Percentiles rank a stretch among this genome's conserved stretches.
phyloP scores from a whole-genome alignment of 1,140 invertebrate species.

The Tetramorium parvispinum region DNA sequence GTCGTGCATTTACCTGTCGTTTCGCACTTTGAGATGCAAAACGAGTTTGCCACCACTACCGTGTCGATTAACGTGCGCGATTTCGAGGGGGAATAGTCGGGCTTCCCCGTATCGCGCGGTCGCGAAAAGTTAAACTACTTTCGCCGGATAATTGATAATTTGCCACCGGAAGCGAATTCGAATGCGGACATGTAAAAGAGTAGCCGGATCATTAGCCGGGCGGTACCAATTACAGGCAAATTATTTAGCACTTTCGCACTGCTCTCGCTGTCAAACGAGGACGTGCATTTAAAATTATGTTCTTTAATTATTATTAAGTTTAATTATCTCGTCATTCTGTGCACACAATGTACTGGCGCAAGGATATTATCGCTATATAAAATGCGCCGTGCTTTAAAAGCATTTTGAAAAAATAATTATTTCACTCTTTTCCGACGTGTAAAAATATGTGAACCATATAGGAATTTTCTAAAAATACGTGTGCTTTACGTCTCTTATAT shows the following conservation, averaged over 20 bases:
- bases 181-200: conserved; percentile 17
- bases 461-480: background rate
- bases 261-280: conserved; percentile 23
- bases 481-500: background rate
- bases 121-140: conserved; percentile 52
- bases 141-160: conserved; percentile 51
- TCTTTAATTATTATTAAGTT: conserved; percentile 57
- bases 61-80: conserved; percentile 50
- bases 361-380: conserved; percentile 2
- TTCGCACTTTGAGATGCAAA: conserved; percentile 67
- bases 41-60: conserved; percentile 50
- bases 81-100: conserved; percentile 3
- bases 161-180: conserved; percentile 18
- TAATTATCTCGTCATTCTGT: conserved; percentile 50
- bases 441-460: background rate
- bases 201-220: conserved; percentile 18
- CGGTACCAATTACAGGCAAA: conserved; percentile 35
- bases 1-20: conserved; percentile 53
- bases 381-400: conserved; percentile 36
- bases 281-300: conserved; percentile 46
- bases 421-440: background rate
- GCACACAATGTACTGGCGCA: conserved; percentile 1
- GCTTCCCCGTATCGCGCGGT: background rate
- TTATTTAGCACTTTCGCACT: conserved; percentile 47
- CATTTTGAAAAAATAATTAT: conserved; percentile 58